Percentiles rank a stretch among this genome's conserved stretches.
Conservation (phyloP, 2,113 vertebrate genomes). For the Pantherophis guttatus region DNA sequence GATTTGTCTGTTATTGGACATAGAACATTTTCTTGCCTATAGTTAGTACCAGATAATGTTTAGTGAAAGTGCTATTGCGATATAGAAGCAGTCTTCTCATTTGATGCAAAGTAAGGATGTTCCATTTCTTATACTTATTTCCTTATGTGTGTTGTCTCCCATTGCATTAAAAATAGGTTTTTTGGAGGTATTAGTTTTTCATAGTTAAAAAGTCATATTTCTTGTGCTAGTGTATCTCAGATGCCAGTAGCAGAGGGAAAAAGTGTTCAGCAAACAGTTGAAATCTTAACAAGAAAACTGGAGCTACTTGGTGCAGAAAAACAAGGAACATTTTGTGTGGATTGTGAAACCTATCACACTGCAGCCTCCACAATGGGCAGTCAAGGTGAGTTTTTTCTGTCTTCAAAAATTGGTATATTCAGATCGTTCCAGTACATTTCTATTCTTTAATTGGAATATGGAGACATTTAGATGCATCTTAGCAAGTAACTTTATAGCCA, state of each 20-base stretch:
- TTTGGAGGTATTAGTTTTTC: not conserved
- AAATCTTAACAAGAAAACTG: constrained; percentile 86
- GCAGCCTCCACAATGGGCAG: constrained; percentile 80
- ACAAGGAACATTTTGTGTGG: constrained; percentile 92
- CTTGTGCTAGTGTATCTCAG: constrained; percentile 85
- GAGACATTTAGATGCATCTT: not conserved
- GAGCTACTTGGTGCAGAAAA: constrained; percentile 92
- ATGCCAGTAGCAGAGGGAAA: constrained; percentile 92
- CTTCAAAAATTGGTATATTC: not conserved
- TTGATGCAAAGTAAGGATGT: not conserved
- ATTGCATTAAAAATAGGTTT: not conserved
- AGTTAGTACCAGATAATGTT: not conserved
- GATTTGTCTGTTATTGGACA: not conserved
- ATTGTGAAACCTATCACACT: constrained; percentile 94
- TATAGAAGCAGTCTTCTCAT: not conserved
- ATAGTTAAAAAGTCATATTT: not conserved
- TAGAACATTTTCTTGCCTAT: not conserved
- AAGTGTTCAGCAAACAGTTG: constrained; percentile 94
- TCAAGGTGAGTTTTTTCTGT: constrained; percentile 53
- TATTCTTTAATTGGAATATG: not conserved
- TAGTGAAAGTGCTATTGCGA: not conserved
- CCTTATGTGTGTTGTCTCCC: not conserved
- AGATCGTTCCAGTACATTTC: not conserved
- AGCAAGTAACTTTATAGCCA: not conserved
- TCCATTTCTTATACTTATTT: not conserved